Percentiles rank a stretch among this genome's conserved stretches.
Evolutionary conservation across 2,888 invertebrate genomes (phyloP).

Genomic region (Erebia ligea): DNA sequence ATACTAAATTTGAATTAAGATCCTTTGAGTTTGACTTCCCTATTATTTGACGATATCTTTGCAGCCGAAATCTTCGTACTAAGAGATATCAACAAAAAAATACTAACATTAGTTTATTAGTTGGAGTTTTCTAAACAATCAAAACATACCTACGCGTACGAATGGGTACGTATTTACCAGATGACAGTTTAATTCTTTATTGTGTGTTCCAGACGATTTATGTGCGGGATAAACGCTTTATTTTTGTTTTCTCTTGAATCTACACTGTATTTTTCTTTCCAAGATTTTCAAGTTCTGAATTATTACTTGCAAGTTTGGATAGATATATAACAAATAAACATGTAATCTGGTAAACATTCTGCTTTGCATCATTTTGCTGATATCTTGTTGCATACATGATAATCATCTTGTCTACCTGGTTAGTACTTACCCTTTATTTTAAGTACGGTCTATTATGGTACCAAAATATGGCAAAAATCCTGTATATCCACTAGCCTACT

Average conservation of each 20-base stretch:
- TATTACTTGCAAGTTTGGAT: background rate
- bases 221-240: constrained; percentile 15
- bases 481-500: no score
- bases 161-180: constrained; percentile 24
- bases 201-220: constrained; percentile 26
- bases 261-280: constrained; percentile 3
- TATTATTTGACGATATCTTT: no score
- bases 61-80: no score
- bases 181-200: constrained; percentile 34
- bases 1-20: no score
- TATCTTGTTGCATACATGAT: background rate
- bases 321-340: no score
- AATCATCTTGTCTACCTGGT: no score
- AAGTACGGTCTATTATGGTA: no score
- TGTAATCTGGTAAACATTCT: no score
- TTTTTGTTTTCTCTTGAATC: constrained; percentile 9
- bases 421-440: no score
- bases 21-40: no score
- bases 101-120: background rate
- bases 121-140: background rate
- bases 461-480: no score
- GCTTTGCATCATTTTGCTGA: background rate
- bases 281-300: constrained; percentile 5
- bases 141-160: background rate
- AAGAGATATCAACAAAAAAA: no score